Conservation (phyloP, 2,888 invertebrate species). For the Nomada hirtipes region DNA sequence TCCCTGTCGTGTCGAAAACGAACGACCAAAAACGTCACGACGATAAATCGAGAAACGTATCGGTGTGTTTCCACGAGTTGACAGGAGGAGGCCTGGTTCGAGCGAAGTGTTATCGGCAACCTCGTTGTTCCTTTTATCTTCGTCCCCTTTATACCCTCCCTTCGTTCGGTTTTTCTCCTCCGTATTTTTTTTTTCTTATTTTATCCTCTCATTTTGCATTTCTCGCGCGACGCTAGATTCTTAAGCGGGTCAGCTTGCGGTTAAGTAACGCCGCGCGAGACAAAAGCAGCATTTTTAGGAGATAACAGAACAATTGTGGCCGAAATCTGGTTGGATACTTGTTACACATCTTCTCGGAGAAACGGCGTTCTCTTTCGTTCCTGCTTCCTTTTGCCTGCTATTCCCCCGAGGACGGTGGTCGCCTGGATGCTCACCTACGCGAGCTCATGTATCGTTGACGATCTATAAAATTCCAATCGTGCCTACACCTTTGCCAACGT, state of each 20-base stretch:
- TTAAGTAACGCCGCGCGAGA: not conserved
- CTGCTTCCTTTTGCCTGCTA: slow-evolving; percentile 50
- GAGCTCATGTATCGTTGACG: slow-evolving; percentile 53
- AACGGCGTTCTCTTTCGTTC: not conserved
- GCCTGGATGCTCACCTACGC: slow-evolving; percentile 54
- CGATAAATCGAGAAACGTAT: slow-evolving; percentile 46
- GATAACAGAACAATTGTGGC: not conserved
- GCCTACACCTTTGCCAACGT: slow-evolving; percentile 31
- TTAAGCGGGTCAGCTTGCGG: slow-evolving; percentile 1
- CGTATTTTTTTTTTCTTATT: not conserved
- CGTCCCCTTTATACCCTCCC: not conserved
- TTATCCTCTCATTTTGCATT: not conserved
- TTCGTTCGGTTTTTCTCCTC: not conserved
- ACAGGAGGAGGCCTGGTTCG: slow-evolving; percentile 1
- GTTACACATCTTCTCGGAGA: not conserved
- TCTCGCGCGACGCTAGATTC: not conserved
- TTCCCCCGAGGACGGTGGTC: slow-evolving; percentile 55
- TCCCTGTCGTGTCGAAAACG: not conserved
- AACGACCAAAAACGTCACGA: not conserved
- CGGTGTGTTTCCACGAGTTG: slow-evolving; percentile 12
- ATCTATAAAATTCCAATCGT: slow-evolving; percentile 54
- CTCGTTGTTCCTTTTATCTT: slow-evolving; percentile 34
- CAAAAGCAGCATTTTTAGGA: too few species aligned
- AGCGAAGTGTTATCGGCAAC: slow-evolving; percentile 31
- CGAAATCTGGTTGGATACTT: not conserved